Evolutionary conservation across 2,797 vertebrate species (phyloP), one percentile per base, ranked within the genome.

Genomic region (Emydoidea blandingii): DNA sequence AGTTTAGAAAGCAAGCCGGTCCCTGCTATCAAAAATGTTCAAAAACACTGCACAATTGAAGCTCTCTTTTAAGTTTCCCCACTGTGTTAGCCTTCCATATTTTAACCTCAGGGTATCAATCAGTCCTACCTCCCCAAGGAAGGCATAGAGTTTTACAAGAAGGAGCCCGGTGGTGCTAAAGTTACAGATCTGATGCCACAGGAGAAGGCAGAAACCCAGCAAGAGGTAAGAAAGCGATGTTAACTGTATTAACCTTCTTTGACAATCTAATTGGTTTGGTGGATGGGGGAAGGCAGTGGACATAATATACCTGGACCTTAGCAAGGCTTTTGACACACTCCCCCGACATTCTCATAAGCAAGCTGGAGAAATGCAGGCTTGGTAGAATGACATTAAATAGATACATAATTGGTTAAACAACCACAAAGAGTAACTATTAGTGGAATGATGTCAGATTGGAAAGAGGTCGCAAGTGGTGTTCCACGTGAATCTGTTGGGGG

Each of bases 61-160:
- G 29, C 31, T 16, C 8, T 34, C 15, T 72, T 62, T 62, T 34
- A 34, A 57, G 56, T 5, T 9, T 21, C 65, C 65, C n/a, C n/a
- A 37, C n/a, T 18, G 16, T n/a, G 14, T 19, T 56, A 72, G 11
- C 52, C 37, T 62, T 31, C 19, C 56, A 5, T 62, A 81, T 85
- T 76, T 44, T 65, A 82, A 16, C 56, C 81, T 57, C 47, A 96
- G 96, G 91, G 95, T 54, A 91, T 87, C 41, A 89, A 94, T 85
- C 65, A 59, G 52, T 95, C 65, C 27, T 93, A 92, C 79, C 82
- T 97, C 34, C 93, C 96, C 23, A 50, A 74, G 31, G 87, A 96
- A 23, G 54, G 88, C 81, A 83, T 79, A 4, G 81, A 79, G 57
- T 78, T 78, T 1, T 97, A 96, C 56, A 84, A 44, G 14, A 81